phyloP scores from a whole-genome alignment of 1,140 invertebrate species.

The Drosophila parabipectinata region DNA sequence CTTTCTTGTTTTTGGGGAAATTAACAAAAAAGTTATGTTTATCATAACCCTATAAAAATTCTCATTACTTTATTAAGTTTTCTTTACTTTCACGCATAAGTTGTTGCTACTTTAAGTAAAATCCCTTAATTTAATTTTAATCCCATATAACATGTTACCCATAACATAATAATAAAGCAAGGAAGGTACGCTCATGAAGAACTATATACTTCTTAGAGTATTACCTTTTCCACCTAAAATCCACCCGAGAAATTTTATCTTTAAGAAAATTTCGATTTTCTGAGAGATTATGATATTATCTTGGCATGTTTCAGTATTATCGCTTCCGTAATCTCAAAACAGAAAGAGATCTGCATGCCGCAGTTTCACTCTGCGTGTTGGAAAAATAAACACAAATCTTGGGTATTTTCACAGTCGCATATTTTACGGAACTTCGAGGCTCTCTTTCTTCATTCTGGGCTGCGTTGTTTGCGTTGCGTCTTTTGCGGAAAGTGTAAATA shows the following conservation, averaged over 20 bases:
- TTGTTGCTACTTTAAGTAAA: too few relatives aligned
- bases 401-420: background rate
- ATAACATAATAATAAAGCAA: too few relatives aligned
- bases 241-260: background rate
- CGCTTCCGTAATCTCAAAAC: background rate
- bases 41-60: too few relatives aligned
- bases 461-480: slow-evolving; percentile 67
- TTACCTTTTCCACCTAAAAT: too few relatives aligned
- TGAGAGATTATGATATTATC: background rate
- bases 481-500: slow-evolving; percentile 79
- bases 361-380: background rate
- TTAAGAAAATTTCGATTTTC: background rate
- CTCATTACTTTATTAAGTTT: too few relatives aligned
- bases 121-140: too few relatives aligned
- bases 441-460: slow-evolving; percentile 11
- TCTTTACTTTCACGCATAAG: too few relatives aligned
- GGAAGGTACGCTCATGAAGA: too few relatives aligned
- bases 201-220: too few relatives aligned
- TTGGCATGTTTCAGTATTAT: background rate
- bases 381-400: slow-evolving; percentile 1
- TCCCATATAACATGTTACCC: too few relatives aligned
- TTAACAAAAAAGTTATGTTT: background rate
- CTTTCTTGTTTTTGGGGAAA: too few relatives aligned
- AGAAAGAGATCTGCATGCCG: background rate
- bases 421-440: background rate